Evolutionary conservation across 2,888 invertebrate genomes (phyloP), one percentile per base, ranked within the genome.

Genomic region (Mechanitis mazaeus): DNA sequence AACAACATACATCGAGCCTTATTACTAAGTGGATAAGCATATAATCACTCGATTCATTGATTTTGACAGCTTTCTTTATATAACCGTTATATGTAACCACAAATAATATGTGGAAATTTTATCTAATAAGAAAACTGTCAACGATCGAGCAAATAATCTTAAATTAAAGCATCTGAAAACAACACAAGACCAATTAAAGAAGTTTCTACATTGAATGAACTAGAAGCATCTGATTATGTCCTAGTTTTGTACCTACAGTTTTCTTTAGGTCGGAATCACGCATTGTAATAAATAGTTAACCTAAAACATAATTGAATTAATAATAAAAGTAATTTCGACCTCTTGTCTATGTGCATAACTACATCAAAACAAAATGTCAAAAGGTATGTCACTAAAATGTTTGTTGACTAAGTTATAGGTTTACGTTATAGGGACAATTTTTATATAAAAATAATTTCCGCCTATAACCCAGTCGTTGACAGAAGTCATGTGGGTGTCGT

Each of bases 1-100:
- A 90, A 90, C 88, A 90, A 89, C 88, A 90, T 87, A 90, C 85
- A 89, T 87, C 88, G 89, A 87, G 89, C 88, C 89, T 88, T 87
- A 87, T 81, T 87, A 87, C 84, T 85, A 78, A 83, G 78, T 80
- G 83, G 78, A 75, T 73, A 84, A 82, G 86, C 85, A 83, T 79
- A 78, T 72, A 73, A 74, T 71, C 59, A 66, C 72, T 71, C 69
- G 66, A 66, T 65, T 64, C 81, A 84, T 62, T 62, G 64, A 59
- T 56, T 83, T 83, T 83, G 79, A 66, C 72, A 75, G 79, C 72
- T 77, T 80, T 76, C 62, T 59, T 33, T 61, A 31, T 20, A 31
- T 50, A 11, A 4, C 3, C 12, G n/a, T 33, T 4, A 46, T 56
- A 54, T 59, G 28, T 64, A 35, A 35, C 3, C 11, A 54, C 1